Conservation (phyloP, 2,888 invertebrate genomes). For the Lomographa bimaculata region DNA sequence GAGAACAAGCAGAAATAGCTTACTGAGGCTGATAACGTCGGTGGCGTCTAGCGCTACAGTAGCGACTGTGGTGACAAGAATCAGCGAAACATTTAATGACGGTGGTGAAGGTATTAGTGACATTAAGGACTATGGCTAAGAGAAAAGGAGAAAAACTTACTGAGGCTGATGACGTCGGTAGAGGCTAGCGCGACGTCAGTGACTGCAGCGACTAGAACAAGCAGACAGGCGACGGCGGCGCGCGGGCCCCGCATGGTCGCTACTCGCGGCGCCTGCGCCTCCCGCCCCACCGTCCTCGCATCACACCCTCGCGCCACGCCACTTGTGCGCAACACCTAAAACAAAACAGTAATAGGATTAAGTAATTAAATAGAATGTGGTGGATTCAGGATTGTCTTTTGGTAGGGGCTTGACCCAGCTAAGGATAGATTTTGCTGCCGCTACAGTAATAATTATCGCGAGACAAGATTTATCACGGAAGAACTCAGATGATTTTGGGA, state of each 20-base stretch:
- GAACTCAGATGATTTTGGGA: no score
- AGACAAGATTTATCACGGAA: no score
- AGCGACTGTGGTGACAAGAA: conserved; percentile 51
- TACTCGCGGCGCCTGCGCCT: conserved; percentile 77
- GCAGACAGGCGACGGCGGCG: conserved; percentile 61
- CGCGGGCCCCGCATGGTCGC: conserved; percentile 76
- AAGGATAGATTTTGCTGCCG: no score
- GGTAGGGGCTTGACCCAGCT: no score
- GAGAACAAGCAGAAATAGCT: no score
- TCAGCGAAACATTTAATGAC: conserved; percentile 61
- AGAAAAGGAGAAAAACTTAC: conserved; percentile 57
- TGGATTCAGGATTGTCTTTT: no score
- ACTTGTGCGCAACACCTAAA: conserved; percentile 67
- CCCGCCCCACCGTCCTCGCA: conserved; percentile 72
- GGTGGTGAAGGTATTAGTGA: no score
- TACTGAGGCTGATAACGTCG: no score
- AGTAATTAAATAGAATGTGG: no score
- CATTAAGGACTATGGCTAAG: no score
- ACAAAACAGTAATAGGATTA: conserved; percentile 33
- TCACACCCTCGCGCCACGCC: conserved; percentile 75
- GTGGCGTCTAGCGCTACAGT: conserved; percentile 49
- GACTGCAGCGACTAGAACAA: conserved; percentile 54
- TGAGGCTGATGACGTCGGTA: conserved; percentile 54
- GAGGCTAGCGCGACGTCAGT: conserved; percentile 47
- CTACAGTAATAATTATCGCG: no score